Evolutionary conservation across 2,888 invertebrate genomes (phyloP).

Genomic region (Cephus pulcher): DNA sequence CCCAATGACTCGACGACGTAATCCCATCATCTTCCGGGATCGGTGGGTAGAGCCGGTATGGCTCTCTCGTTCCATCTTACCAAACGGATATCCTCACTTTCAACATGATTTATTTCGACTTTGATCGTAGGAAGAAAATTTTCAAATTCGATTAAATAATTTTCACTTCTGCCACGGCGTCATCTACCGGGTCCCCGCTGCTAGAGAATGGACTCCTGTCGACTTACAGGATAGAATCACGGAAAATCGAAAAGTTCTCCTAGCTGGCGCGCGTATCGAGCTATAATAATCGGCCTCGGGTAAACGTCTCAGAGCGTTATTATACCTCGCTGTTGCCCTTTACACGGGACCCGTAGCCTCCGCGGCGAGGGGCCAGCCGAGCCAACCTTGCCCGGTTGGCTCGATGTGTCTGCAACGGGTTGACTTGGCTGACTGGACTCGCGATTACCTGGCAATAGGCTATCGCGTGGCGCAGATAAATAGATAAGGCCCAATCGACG

Average conservation of each 20-base stretch:
- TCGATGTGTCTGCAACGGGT: neutral
- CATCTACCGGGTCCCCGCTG: neutral
- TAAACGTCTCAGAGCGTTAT: conserved; percentile 39
- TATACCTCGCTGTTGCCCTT: conserved; percentile 38
- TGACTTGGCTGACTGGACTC: neutral
- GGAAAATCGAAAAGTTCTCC: neutral
- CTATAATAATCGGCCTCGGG: conserved; percentile 36
- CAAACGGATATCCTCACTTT: neutral
- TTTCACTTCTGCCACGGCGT: neutral
- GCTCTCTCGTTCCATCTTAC: neutral
- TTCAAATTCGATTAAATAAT: neutral
- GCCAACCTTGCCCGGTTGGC: neutral
- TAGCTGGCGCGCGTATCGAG: conserved; percentile 2
- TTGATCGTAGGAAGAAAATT: neutral
- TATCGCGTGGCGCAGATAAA: neutral
- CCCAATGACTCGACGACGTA: neutral
- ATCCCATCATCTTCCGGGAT: neutral
- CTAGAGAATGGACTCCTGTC: neutral
- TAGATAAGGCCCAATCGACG: neutral
- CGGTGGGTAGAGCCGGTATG: neutral
- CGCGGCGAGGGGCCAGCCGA: neutral
- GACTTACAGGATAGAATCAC: neutral
- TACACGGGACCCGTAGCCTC: conserved; percentile 1
- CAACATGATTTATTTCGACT: neutral
- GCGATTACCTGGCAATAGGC: neutral